Percentiles rank a stretch among this genome's conserved stretches.
These are phyloP conservation scores for Eupithecia inturbata DNA, from an alignment of 2,888 invertebrate genomes.

Conservation along the genomic window DNA sequence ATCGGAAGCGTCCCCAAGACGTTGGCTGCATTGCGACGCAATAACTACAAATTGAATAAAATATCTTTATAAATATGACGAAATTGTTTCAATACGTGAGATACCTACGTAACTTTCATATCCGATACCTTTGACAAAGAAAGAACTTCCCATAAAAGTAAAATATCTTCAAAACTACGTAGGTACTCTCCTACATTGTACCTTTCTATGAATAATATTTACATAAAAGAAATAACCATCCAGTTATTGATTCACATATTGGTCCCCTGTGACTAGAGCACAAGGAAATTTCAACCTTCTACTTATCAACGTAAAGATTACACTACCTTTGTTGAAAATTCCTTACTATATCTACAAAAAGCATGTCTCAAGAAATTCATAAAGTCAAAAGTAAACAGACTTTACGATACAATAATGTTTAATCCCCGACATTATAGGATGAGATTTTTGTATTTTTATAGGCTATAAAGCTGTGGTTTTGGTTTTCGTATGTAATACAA, in stretches of 20 bases:
- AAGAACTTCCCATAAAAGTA: not conserved
- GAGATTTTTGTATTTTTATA: conserved; percentile 58
- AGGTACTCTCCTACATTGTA: not conserved
- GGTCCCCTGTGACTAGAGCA: not conserved
- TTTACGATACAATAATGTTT: conserved; percentile 63
- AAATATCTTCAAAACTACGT: not conserved
- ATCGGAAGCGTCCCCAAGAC: too few species aligned
- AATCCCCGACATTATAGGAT: conserved; percentile 51
- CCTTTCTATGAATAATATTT: conserved; percentile 20
- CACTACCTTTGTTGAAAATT: not conserved
- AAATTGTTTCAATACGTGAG: not conserved
- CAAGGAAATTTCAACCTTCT: not conserved
- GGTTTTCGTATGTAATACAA: conserved; percentile 37
- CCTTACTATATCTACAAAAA: not conserved
- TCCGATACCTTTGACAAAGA: not conserved
- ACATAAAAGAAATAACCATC: conserved; percentile 13
- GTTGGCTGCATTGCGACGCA: too few species aligned
- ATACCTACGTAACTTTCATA: not conserved
- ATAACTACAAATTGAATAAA: too few species aligned
- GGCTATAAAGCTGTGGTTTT: conserved; percentile 50
- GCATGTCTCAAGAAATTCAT: conserved; percentile 35
- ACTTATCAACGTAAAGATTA: not conserved
- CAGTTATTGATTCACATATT: conserved; percentile 18
- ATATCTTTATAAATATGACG: not conserved
- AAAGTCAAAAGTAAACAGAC: conserved; percentile 41